Conservation (phyloP, 2,888 invertebrate genomes). For the Spilosoma lubricipeda region DNA sequence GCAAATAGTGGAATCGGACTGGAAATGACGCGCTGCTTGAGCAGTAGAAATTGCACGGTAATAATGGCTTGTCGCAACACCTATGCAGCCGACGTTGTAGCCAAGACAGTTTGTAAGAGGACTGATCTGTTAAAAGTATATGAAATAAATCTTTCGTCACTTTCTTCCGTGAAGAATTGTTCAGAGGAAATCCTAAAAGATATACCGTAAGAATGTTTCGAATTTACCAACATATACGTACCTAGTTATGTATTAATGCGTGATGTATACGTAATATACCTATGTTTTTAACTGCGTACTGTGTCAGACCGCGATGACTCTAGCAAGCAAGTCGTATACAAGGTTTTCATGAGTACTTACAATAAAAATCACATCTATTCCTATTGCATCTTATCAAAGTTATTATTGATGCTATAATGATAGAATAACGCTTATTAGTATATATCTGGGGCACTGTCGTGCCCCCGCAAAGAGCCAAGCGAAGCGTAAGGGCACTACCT, state of each 20-base stretch:
- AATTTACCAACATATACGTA: not conserved
- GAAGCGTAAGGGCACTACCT: too few species aligned
- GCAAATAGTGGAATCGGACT: slow-evolving; percentile 97
- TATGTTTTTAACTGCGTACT: not conserved
- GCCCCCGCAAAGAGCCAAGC: too few species aligned
- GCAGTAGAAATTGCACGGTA: slow-evolving; percentile 93
- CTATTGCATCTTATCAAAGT: not conserved
- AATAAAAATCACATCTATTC: not conserved
- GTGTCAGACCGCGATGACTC: too few species aligned
- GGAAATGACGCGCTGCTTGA: slow-evolving; percentile 94
- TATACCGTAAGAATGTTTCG: slow-evolving; percentile 57
- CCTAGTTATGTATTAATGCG: not conserved
- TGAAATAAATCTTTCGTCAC: slow-evolving; percentile 73
- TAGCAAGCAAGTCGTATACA: too few species aligned
- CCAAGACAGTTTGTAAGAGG: slow-evolving; percentile 59
- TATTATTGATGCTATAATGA: not conserved
- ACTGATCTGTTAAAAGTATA: slow-evolving; percentile 60
- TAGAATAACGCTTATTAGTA: not conserved
- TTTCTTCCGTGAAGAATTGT: slow-evolving; percentile 73
- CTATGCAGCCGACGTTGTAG: slow-evolving; percentile 84
- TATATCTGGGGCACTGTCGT: too few species aligned
- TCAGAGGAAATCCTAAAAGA: slow-evolving; percentile 62
- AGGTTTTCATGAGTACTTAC: not conserved
- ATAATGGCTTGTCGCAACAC: slow-evolving; percentile 94
- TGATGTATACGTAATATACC: too few species aligned